Evolutionary conservation across 2,888 invertebrate genomes (phyloP).

Genomic region (Diachrysia chrysitis): DNA sequence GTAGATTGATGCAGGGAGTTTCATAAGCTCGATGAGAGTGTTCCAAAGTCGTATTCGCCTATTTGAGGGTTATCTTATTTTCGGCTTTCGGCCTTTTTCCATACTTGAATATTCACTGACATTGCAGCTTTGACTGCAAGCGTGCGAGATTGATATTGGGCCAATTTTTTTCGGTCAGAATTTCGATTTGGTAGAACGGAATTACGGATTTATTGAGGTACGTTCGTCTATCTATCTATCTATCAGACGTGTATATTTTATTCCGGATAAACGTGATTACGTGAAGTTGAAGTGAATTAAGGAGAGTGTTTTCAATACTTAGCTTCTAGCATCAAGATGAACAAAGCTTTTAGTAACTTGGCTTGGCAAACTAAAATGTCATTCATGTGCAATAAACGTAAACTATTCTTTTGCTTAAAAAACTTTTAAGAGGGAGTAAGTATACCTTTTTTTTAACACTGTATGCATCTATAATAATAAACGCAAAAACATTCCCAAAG

Average conservation of each 20-base stretch:
- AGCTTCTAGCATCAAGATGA: too few relatives aligned
- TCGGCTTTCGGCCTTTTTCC: constrained; percentile 17
- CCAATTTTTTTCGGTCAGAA: neutral
- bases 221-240: neutral
- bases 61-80: constrained; percentile 29
- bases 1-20: constrained; percentile 55
- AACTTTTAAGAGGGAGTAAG: too few relatives aligned
- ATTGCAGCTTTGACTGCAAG: constrained; percentile 11
- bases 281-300: neutral
- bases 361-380: too few relatives aligned
- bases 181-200: constrained; percentile 1
- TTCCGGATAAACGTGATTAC: neutral
- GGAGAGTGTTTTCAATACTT: neutral
- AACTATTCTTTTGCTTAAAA: too few relatives aligned
- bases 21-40: constrained; percentile 42
- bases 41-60: constrained; percentile 38
- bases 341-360: too few relatives aligned
- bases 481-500: too few relatives aligned
- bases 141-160: constrained; percentile 8
- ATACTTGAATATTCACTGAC: constrained; percentile 35
- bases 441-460: too few relatives aligned
- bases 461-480: too few relatives aligned
- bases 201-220: constrained; percentile 7
- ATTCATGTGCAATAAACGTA: too few relatives aligned
- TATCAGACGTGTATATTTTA: neutral